These are phyloP conservation scores for Urocynchramus pylzowi DNA, from an alignment of 2,113 vertebrate species.

Conservation along the genomic window DNA sequence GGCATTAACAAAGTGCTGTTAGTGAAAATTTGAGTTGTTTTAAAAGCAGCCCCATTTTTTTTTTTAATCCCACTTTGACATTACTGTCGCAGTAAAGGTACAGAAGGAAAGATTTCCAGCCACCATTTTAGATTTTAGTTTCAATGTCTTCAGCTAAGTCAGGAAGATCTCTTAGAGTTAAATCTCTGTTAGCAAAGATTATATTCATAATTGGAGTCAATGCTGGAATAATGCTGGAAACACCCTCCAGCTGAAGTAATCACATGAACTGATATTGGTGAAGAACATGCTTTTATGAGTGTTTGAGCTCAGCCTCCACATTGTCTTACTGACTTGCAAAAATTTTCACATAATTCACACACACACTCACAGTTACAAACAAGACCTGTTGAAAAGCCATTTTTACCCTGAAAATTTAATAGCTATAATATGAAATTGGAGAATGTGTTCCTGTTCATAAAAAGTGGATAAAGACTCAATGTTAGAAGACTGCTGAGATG, in stretches of 20 bases:
- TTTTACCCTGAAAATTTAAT: neutral
- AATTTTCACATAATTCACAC: neutral
- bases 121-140: neutral
- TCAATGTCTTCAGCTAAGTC: neutral
- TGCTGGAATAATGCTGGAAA: neutral
- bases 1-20: neutral
- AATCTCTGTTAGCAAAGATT: neutral
- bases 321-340: neutral
- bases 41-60: neutral
- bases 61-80: neutral
- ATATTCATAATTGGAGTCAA: too few species aligned
- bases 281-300: rapidly evolving
- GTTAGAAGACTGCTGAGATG: rapidly evolving
- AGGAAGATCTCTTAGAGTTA: neutral
- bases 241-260: neutral
- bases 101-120: neutral
- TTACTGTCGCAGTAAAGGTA: neutral
- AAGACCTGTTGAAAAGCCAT: neutral
- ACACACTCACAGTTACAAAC: neutral
- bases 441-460: neutral
- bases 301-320: neutral
- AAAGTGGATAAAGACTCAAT: neutral
- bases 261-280: neutral
- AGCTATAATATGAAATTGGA: neutral
- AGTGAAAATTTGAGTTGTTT: neutral